phyloP scores from a whole-genome alignment of 1,140 invertebrate genomes.

The Aporrectodea caliginosa region DNA sequence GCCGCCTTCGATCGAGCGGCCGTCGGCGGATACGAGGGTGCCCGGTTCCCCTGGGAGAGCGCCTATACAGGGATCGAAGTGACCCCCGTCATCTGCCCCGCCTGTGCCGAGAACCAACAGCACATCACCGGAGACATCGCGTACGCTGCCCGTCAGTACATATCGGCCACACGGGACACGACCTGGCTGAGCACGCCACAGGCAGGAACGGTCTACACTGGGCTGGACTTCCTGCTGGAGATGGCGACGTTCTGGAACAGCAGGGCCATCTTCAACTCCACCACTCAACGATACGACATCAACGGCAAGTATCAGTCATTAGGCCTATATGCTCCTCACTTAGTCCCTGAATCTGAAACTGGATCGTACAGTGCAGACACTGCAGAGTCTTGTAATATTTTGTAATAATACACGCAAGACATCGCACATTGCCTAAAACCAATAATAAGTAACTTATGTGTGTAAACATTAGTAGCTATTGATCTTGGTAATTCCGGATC shows the following conservation, averaged over 20 bases:
- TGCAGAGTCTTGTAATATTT: too few species aligned
- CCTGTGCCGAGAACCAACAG: background rate
- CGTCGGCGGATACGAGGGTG: background rate
- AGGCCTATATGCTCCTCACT: too few species aligned
- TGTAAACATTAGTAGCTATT: too few species aligned
- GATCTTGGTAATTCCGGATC: too few species aligned
- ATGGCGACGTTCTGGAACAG: background rate
- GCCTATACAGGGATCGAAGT: conserved; percentile 14
- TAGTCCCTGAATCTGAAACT: too few species aligned
- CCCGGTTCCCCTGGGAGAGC: conserved; percentile 19
- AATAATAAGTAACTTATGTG: too few species aligned
- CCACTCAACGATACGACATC: background rate
- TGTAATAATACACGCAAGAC: too few species aligned
- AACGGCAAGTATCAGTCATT: too few species aligned
- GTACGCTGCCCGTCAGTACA: conserved; percentile 7
- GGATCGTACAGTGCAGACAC: too few species aligned
- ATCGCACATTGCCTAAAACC: too few species aligned
- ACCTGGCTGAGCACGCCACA: background rate
- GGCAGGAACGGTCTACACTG: background rate
- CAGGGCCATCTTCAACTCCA: background rate
- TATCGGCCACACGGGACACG: conserved; percentile 9
- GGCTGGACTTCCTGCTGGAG: background rate
- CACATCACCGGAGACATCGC: conserved; percentile 22
- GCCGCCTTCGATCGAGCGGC: background rate
- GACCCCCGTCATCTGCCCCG: conserved; percentile 7